Percentiles rank a stretch among this genome's conserved stretches.
Conservation (phyloP, 1,140 invertebrate genomes). For the Pseudomyrmex flavicornis region DNA sequence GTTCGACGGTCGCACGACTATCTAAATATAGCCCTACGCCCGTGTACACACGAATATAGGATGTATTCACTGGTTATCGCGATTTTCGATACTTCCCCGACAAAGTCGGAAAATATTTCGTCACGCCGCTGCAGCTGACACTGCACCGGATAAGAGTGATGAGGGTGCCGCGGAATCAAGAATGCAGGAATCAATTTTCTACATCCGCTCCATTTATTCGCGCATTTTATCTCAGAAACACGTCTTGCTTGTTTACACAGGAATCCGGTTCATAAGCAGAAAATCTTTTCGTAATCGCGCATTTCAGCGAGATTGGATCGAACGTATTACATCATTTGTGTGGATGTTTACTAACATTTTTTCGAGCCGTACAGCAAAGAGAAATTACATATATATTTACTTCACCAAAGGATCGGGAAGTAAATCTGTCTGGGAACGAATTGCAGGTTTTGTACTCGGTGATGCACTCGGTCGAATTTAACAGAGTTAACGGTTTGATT, state of each 20-base stretch:
- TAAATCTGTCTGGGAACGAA: too few relatives aligned
- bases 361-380: neutral
- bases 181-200: conserved; percentile 56
- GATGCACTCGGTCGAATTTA: neutral
- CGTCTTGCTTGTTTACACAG: neutral
- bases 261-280: neutral
- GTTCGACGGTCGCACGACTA: conserved; percentile 52
- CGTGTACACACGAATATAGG: conserved; percentile 43
- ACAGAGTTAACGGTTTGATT: conserved; percentile 23
- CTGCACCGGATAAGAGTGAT: conserved; percentile 55
- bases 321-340: too few relatives aligned
- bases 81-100: conserved; percentile 56
- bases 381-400: neutral
- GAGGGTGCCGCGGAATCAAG: conserved; percentile 47
- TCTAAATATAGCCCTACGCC: conserved; percentile 54
- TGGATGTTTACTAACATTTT: too few relatives aligned
- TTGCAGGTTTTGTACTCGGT: neutral
- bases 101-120: conserved; percentile 61
- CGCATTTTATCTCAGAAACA: conserved; percentile 18
- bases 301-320: too few relatives aligned
- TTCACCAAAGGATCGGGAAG: neutral
- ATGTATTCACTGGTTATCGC: conserved; percentile 61
- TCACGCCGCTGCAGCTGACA: conserved; percentile 55
- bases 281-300: too few relatives aligned
- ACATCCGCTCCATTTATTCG: conserved; percentile 47